A percentile compares a stretch with the other conserved stretches of the same genome.
phyloP scores from a whole-genome alignment of 64 coral and sea anemone genomes.

The Anthopleura sola region DNA sequence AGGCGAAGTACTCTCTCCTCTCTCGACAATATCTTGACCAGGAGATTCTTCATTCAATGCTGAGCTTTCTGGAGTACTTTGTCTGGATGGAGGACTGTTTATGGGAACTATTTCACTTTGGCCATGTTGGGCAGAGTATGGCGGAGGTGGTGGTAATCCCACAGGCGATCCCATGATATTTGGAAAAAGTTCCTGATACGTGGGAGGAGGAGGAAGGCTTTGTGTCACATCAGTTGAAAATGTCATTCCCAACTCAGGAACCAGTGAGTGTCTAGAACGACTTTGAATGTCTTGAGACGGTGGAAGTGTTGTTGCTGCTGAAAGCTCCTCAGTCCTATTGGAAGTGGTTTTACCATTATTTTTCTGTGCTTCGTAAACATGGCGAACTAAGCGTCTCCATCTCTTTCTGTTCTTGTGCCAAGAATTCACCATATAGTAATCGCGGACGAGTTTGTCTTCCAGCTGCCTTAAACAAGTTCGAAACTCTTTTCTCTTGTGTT shows the following conservation, averaged over 20 bases:
- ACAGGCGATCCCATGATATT: constrained; percentile 71
- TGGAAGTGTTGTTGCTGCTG: constrained; percentile 20
- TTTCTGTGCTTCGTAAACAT: constrained; percentile 85
- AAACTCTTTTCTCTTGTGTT: constrained; percentile 73
- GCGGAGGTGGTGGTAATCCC: constrained; percentile 27
- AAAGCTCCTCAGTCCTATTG: neutral
- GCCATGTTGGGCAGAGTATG: neutral
- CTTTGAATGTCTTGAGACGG: neutral
- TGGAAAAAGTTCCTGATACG: constrained; percentile 86
- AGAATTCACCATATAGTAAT: constrained; percentile 82
- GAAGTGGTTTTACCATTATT: constrained; percentile 3
- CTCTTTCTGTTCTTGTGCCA: constrained; percentile 74
- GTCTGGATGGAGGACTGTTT: neutral
- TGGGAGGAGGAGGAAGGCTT: constrained; percentile 64
- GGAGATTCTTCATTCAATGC: neutral
- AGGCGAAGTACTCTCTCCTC: neutral
- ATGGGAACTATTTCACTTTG: constrained; percentile 10
- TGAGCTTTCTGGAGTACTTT: neutral
- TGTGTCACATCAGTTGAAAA: neutral
- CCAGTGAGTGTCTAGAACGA: neutral
- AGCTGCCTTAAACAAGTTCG: constrained; percentile 47
- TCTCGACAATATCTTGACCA: neutral
- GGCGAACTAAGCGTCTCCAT: constrained; percentile 78
- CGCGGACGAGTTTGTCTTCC: constrained; percentile 61
- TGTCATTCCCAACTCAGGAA: neutral